Evolutionary conservation across 2,113 vertebrate species (phyloP).

Genomic region (Lagopus muta): DNA sequence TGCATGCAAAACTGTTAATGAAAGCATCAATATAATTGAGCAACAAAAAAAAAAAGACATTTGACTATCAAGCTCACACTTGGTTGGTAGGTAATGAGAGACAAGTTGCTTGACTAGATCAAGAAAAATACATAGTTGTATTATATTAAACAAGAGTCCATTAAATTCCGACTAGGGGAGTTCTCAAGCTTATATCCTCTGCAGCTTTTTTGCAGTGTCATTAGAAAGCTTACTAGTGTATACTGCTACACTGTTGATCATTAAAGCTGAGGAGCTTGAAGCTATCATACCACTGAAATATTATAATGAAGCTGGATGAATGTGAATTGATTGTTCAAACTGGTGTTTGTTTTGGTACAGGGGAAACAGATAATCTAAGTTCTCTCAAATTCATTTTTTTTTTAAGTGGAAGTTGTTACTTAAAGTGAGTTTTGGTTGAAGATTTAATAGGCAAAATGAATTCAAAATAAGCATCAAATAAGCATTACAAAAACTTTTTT

Average conservation of each 20-base stretch:
- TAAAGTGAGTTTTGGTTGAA: not conserved
- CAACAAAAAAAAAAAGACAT: not conserved
- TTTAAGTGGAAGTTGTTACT: not conserved
- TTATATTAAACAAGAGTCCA: not conserved
- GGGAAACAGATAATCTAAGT: not conserved
- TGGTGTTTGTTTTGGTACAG: not conserved
- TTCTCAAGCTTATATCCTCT: not conserved
- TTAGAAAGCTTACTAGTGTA: constrained; percentile 21
- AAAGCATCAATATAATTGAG: not conserved
- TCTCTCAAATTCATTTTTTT: not conserved
- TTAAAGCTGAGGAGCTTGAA: not conserved
- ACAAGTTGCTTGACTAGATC: not conserved
- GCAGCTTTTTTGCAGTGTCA: not conserved
- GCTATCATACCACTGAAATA: not conserved
- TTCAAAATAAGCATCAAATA: not conserved
- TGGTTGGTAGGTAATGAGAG: not conserved
- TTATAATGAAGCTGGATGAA: not conserved
- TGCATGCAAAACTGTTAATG: not conserved
- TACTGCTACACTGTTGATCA: not conserved
- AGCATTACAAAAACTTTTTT: too few relatives aligned
- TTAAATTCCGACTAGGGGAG: not conserved
- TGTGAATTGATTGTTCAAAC: not conserved
- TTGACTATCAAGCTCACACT: not conserved
- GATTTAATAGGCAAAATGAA: not conserved
- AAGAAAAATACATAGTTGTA: not conserved